Evolutionary conservation across 2,888 invertebrate species (phyloP).

Genomic region (Bimastos eiseni): DNA sequence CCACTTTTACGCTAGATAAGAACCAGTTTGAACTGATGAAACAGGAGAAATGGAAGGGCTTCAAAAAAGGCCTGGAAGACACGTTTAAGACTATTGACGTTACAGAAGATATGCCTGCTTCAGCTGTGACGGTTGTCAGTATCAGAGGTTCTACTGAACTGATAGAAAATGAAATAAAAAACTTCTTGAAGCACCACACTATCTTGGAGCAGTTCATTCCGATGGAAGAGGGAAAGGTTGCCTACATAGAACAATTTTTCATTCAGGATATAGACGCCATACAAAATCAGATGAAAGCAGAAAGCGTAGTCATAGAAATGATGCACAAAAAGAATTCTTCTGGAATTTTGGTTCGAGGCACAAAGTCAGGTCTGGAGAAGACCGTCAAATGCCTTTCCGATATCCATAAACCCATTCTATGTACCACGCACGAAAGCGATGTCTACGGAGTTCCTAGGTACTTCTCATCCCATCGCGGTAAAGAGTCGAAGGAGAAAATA

Average conservation of each 20-base stretch:
- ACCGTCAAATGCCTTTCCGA: neutral
- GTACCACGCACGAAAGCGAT: neutral
- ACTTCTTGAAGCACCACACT: neutral
- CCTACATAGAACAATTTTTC: neutral
- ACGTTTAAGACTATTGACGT: neutral
- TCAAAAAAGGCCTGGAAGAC: neutral
- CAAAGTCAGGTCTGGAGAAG: neutral
- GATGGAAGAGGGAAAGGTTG: neutral
- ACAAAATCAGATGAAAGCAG: neutral
- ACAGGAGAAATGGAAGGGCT: neutral
- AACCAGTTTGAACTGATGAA: neutral
- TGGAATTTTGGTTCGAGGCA: neutral
- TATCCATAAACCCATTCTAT: neutral
- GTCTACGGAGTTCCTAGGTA: neutral
- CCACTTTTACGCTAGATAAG: neutral
- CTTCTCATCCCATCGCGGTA: neutral
- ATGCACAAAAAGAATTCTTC: neutral
- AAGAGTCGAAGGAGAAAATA: slow-evolving; percentile 6
- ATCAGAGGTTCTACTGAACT: neutral
- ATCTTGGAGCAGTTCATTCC: neutral
- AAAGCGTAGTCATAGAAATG: neutral
- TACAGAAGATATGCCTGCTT: neutral
- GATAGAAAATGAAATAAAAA: neutral
- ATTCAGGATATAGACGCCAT: neutral
- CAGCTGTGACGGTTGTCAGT: neutral